phyloP scores from a whole-genome alignment of 1,140 invertebrate species.

The Homarus americanus region DNA sequence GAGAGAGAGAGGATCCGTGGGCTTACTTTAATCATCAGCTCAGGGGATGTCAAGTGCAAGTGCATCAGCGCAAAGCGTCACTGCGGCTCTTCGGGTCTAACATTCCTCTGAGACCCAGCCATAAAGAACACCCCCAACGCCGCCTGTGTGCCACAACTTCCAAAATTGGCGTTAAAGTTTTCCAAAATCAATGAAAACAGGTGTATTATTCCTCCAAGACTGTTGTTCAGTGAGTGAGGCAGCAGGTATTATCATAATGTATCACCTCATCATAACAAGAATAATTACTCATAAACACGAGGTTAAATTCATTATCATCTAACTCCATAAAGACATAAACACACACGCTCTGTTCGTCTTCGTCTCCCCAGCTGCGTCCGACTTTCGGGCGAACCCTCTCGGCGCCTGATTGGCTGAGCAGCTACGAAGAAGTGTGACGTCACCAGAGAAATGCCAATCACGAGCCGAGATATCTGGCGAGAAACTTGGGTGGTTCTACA shows the following conservation, averaged over 20 bases:
- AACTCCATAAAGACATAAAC: slow-evolving; percentile 69
- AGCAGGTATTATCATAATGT: slow-evolving; percentile 64
- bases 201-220: not conserved
- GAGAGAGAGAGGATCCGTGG: not conserved
- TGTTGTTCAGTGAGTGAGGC: not conserved
- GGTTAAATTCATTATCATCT: slow-evolving; percentile 64
- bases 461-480: slow-evolving; percentile 72
- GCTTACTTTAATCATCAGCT: slow-evolving; percentile 40
- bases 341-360: slow-evolving; percentile 63
- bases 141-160: slow-evolving; percentile 30
- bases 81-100: not conserved
- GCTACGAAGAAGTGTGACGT: slow-evolving; percentile 71
- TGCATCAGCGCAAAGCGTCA: not conserved
- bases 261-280: slow-evolving; percentile 52
- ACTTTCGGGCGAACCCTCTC: slow-evolving; percentile 64
- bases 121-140: slow-evolving; percentile 14
- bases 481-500: slow-evolving; percentile 69
- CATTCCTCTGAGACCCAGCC: slow-evolving; percentile 28
- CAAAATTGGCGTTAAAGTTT: slow-evolving; percentile 40
- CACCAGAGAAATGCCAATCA: slow-evolving; percentile 72
- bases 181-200: slow-evolving; percentile 45
- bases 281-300: slow-evolving; percentile 57
- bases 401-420: slow-evolving; percentile 70
- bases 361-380: slow-evolving; percentile 61
- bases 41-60: not conserved